Evolutionary conservation across 2,113 vertebrate species (phyloP), one percentile per base, ranked within the genome.

Genomic region (Pterocles orientalis): DNA sequence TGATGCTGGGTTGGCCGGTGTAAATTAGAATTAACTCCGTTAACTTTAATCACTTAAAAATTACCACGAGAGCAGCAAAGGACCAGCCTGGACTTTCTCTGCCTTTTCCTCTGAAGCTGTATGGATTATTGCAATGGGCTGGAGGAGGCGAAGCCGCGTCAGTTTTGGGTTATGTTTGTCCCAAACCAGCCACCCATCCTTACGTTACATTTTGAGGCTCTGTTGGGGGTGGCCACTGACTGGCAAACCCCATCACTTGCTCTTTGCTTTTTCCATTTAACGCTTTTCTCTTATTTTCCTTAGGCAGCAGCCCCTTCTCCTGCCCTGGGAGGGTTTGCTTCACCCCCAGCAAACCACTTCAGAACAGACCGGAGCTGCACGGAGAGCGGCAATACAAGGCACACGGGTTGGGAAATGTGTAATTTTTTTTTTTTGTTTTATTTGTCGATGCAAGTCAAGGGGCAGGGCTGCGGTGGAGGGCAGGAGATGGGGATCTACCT

Each of bases 351-450:
- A 56, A 91, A 53, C 0, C 48, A 4, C 15, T 58, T 39, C 34
- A 17, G 18, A 43, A 0, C 1, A 1, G 1, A 6, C 4, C 0
- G 26, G 33, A 56, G 19, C 68, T 7, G 28, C 3, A 0, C 0
- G 0, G 81, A 39, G 43, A 13, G n/a, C 24, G 41, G 33, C 3
- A 18, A 81, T 16, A 17, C 0, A 1, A 43, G 48, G 57, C 23
- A 19, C 48, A 1, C 0, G 0, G 39, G 16, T n/a, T 36, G 50
- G 45, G 29, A 68, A 82, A 85, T 0, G 1, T 18, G 24, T 3
- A 16, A 16, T 64, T 92, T 73, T 54, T 57, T 9, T 28, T 64
- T 78, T 41, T 15, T 24, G 7, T 62, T 86, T 80, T 71, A 24
- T n/a, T 56, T 2, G 1, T 21, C 0, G 10, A 58, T 41, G 10